These are phyloP conservation scores for Porites lutea DNA, from an alignment of 64 coral and sea anemone species.

Conservation along the genomic window DNA sequence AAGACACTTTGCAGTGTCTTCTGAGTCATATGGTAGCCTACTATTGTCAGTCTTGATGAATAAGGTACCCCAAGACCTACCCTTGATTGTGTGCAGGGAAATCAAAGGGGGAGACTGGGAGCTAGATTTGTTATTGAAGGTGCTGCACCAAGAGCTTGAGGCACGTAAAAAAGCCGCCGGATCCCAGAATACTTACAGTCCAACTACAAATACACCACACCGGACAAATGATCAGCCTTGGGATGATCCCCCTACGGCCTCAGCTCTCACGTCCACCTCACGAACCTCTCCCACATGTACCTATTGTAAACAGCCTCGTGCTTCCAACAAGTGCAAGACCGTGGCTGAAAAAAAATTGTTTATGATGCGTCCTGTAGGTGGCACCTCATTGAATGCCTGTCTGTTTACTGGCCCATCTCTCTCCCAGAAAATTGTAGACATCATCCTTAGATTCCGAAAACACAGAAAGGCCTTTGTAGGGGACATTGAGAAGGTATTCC, in stretches of 20 bases:
- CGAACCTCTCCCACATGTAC: constrained; percentile 8
- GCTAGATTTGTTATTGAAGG: background rate
- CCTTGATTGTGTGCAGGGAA: background rate
- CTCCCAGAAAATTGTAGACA: constrained; percentile 42
- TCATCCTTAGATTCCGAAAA: constrained; percentile 56
- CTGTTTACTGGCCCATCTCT: constrained; percentile 53
- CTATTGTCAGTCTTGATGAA: constrained; percentile 14
- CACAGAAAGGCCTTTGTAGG: constrained; percentile 41
- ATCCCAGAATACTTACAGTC: background rate
- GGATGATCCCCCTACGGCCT: background rate
- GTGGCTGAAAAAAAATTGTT: constrained; percentile 62
- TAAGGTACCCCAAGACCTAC: constrained; percentile 1
- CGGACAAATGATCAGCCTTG: background rate
- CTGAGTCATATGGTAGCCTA: constrained; percentile 37
- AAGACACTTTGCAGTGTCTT: constrained; percentile 32
- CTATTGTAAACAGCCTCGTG: constrained; percentile 20
- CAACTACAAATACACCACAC: background rate
- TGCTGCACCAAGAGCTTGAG: background rate
- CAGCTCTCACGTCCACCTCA: too few relatives aligned
- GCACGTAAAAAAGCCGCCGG: background rate
- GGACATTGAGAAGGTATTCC: constrained; percentile 73
- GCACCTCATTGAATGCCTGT: constrained; percentile 64
- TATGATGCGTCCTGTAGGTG: constrained; percentile 76
- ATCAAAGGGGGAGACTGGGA: background rate
- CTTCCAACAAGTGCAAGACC: background rate